phyloP scores from a whole-genome alignment of 2,113 vertebrate genomes.

The Pelusios castaneus region DNA sequence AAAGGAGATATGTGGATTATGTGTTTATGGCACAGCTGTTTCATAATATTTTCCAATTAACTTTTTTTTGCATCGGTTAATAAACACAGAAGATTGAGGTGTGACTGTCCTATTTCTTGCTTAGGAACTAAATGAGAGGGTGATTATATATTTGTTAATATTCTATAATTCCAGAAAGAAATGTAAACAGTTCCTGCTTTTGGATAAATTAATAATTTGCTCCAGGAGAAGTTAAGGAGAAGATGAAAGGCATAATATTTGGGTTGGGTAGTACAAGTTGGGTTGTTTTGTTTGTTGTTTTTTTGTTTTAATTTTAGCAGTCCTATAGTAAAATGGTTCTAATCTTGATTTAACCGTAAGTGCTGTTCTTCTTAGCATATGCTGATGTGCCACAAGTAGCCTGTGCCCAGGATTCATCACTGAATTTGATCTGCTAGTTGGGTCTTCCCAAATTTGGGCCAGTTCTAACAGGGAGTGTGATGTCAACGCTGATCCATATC shows the following conservation, averaged over 20 bases:
- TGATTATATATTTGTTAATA: constrained; percentile 12
- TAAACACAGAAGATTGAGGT: neutral
- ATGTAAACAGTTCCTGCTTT: constrained; percentile 4
- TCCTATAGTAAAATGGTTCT: constrained; percentile 66
- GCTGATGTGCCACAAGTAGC: too few relatives aligned
- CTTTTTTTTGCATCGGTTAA: neutral
- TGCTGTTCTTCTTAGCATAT: constrained; percentile 19
- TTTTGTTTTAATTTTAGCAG: constrained; percentile 55
- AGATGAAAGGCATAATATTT: constrained; percentile 31
- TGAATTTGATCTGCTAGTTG: too few relatives aligned
- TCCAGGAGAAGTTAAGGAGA: constrained; percentile 36
- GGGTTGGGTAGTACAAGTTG: constrained; percentile 8
- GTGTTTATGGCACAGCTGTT: neutral
- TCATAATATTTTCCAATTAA: neutral
- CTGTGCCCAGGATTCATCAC: too few relatives aligned
- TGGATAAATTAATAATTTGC: constrained; percentile 48
- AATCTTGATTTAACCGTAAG: constrained; percentile 64
- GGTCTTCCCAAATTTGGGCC: too few relatives aligned
- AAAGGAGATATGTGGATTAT: constrained; percentile 10
- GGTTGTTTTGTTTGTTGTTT: too few relatives aligned
- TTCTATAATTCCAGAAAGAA: constrained; percentile 35
- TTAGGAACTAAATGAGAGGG: neutral
- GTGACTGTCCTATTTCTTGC: neutral
- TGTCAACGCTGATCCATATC: too few relatives aligned
- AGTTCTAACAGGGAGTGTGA: too few relatives aligned